A percentile compares a stretch with the other conserved stretches of the same genome.
phyloP scores from a whole-genome alignment of 2,113 vertebrate species.

The Conger conger region DNA sequence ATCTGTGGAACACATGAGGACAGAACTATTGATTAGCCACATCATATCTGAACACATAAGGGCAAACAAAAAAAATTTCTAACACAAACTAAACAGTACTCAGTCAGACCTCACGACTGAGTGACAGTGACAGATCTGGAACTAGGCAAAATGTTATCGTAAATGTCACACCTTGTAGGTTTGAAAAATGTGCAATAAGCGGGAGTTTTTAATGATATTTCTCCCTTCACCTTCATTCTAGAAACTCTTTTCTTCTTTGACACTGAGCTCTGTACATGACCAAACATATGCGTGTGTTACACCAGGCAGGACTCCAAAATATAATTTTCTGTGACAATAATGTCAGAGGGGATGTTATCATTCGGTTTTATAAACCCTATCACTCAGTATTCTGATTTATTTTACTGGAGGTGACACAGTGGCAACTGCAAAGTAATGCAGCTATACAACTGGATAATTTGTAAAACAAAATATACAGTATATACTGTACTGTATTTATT shows the following conservation, averaged over 20 bases:
- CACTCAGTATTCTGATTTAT: not conserved
- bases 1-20: constrained; percentile 33
- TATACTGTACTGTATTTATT: too few species aligned
- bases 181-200: not conserved
- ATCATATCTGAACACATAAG: constrained; percentile 33
- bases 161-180: not conserved
- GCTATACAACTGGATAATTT: too few species aligned
- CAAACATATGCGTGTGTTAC: not conserved
- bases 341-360: not conserved
- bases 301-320: not conserved
- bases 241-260: not conserved
- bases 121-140: not conserved
- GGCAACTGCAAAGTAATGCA: not conserved
- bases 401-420: not conserved
- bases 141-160: not conserved
- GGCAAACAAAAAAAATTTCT: too few species aligned
- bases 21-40: not conserved
- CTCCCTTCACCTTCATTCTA: not conserved
- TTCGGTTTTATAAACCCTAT: not conserved
- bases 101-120: not conserved
- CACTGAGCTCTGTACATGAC: not conserved
- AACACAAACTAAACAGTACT: not conserved
- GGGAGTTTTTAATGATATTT: not conserved
- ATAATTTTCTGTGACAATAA: not conserved
- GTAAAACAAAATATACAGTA: too few species aligned